These are phyloP conservation scores for Caenorhabditis parvicauda DNA, from an alignment of 2,888 invertebrate species.

Conservation along the genomic window DNA sequence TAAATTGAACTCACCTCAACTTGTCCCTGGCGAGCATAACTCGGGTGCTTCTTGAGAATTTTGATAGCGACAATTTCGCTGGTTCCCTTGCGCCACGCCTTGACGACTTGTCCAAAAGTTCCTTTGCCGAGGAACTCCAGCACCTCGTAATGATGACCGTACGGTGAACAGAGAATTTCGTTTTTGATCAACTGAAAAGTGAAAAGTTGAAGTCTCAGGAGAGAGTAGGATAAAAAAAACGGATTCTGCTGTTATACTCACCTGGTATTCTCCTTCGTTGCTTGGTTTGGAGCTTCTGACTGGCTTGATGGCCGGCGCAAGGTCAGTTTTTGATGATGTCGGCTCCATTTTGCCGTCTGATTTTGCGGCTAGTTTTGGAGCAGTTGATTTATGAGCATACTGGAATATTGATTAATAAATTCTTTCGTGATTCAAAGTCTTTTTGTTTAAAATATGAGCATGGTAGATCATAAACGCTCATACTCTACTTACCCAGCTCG, in stretches of 20 bases:
- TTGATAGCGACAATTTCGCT: slow-evolving; percentile 99
- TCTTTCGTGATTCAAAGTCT: too few species aligned
- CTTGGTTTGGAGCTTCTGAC: slow-evolving; percentile 38
- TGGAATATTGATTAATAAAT: too few species aligned
- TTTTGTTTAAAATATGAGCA: too few species aligned
- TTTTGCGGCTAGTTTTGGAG: slow-evolving; percentile 8
- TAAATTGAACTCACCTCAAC: slow-evolving; percentile 73
- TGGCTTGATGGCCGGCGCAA: slow-evolving; percentile 17
- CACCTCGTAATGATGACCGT: slow-evolving; percentile 61
- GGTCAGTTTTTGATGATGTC: slow-evolving; percentile 11
- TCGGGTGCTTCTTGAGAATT: slow-evolving; percentile 99
- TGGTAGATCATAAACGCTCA: too few species aligned
- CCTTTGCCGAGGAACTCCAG: slow-evolving; percentile 95
- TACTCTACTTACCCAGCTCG: too few species aligned
- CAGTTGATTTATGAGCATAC: background rate
- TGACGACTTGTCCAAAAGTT: slow-evolving; percentile 94
- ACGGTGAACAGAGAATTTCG: slow-evolving; percentile 59
- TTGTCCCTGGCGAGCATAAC: slow-evolving; percentile 98
- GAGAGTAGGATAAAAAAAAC: background rate
- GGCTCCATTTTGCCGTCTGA: slow-evolving; percentile 24
- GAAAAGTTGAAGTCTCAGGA: background rate
- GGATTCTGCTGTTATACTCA: slow-evolving; percentile 7
- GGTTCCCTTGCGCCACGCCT: slow-evolving; percentile 99
- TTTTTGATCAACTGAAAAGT: slow-evolving; percentile 60
- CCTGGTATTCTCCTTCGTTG: slow-evolving; percentile 60